A percentile compares a stretch with the other conserved stretches of the same genome.
Conservation (phyloP, 2,888 invertebrate species). For the Nephrotoma appendiculata region DNA sequence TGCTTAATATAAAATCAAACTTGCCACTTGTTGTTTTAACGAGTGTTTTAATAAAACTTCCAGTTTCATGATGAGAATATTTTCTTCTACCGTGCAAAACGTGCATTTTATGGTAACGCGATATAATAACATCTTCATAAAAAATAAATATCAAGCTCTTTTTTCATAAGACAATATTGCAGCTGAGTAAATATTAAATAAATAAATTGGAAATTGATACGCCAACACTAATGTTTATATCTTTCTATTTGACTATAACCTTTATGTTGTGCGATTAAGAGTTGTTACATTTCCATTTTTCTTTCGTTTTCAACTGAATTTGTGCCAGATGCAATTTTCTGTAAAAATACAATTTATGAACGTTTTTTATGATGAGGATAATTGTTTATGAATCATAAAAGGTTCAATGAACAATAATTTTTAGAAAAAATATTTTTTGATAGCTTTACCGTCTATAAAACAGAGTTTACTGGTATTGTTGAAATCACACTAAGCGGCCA, state of each 20-base stretch:
- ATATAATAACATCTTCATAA: not conserved
- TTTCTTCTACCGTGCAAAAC: too few relatives aligned
- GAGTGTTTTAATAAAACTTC: too few relatives aligned
- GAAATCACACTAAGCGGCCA: too few relatives aligned
- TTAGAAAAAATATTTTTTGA: too few relatives aligned
- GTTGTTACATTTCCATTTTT: not conserved
- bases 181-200: not conserved
- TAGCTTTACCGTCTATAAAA: too few relatives aligned
- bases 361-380: not conserved
- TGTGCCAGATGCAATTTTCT: not conserved
- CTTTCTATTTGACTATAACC: not conserved
- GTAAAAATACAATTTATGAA: not conserved
- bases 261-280: not conserved
- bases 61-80: too few relatives aligned
- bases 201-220: not conserved
- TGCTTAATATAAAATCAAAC: too few relatives aligned
- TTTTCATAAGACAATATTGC: not conserved
- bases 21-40: too few relatives aligned
- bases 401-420: too few relatives aligned
- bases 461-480: too few relatives aligned
- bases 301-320: not conserved
- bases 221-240: not conserved
- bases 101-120: not conserved
- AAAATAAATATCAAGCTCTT: not conserved
- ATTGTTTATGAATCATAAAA: not conserved